phyloP scores from a whole-genome alignment of 1,140 invertebrate genomes.

The Drosophila setifemur region DNA sequence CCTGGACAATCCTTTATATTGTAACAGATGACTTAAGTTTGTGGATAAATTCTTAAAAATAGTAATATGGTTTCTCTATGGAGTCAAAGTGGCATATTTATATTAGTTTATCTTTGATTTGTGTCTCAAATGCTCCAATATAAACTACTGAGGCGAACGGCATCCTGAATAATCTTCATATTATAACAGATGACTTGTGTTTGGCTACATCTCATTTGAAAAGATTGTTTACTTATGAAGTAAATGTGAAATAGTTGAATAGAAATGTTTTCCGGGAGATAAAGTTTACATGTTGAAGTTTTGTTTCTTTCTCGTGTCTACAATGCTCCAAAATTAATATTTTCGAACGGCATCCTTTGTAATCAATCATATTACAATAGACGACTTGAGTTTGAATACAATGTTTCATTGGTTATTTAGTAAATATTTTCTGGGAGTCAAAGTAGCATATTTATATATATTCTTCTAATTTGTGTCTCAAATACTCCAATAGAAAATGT shows the following conservation, averaged over 20 bases:
- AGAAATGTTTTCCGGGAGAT: not conserved
- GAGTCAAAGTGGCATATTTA: constrained; percentile 60
- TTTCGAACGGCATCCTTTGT: not conserved
- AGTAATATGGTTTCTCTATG: constrained; percentile 6
- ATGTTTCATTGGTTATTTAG: not conserved
- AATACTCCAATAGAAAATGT: constrained; percentile 25
- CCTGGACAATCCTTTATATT: constrained; percentile 17
- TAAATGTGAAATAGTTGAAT: too few species aligned
- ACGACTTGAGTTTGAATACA: constrained; percentile 22
- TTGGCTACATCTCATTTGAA: constrained; percentile 14
- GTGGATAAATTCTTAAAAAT: constrained; percentile 6
- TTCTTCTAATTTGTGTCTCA: constrained; percentile 19
- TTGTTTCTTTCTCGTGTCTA: not conserved
- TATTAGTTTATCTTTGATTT: not conserved
- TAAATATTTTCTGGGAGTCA: not conserved
- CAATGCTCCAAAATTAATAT: not conserved
- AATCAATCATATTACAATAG: constrained; percentile 1
- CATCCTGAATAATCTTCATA: constrained; percentile 40
- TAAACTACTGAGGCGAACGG: constrained; percentile 19
- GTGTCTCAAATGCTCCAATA: constrained; percentile 47
- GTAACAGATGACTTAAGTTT: constrained; percentile 36
- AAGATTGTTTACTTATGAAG: not conserved
- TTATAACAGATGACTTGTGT: constrained; percentile 56
- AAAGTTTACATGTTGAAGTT: not conserved
- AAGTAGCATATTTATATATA: constrained; percentile 2